Evolutionary conservation across 2,888 invertebrate species (phyloP).

Genomic region (Nemapogon koenigi): DNA sequence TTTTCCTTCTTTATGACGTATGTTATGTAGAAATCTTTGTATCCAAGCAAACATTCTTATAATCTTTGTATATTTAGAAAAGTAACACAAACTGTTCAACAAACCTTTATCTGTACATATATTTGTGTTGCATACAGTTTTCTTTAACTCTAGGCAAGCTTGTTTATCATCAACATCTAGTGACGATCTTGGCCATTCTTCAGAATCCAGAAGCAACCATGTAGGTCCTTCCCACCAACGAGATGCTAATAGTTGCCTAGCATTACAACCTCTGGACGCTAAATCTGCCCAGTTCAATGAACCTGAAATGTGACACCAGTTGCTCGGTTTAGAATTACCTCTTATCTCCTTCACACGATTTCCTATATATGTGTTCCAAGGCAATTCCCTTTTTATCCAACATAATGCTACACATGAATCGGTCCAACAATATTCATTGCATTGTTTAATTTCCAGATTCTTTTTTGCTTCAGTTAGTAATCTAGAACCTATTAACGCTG

Average conservation of each 20-base stretch:
- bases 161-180: too few species aligned
- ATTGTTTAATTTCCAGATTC: background rate
- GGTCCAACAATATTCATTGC: constrained; percentile 1
- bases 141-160: too few species aligned
- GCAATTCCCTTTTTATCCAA: constrained; percentile 5
- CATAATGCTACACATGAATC: constrained; percentile 3
- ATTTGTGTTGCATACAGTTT: too few species aligned
- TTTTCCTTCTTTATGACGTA: background rate
- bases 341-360: constrained; percentile 11
- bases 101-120: background rate
- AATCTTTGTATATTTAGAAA: constrained; percentile 9
- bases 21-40: constrained; percentile 1
- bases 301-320: constrained; percentile 10
- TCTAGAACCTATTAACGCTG: constrained; percentile 6
- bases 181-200: constrained; percentile 2
- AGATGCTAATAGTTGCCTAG: constrained; percentile 1
- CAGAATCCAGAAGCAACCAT: constrained; percentile 1
- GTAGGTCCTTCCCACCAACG: constrained; percentile 11
- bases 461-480: constrained; percentile 1
- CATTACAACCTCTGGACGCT: constrained; percentile 8
- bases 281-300: constrained; percentile 8
- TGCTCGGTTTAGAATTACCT: background rate
- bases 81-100: background rate
- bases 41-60: constrained; percentile 10
- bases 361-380: constrained; percentile 8